Conservation (phyloP, 2,888 invertebrate species). For the Pteria penguin region DNA sequence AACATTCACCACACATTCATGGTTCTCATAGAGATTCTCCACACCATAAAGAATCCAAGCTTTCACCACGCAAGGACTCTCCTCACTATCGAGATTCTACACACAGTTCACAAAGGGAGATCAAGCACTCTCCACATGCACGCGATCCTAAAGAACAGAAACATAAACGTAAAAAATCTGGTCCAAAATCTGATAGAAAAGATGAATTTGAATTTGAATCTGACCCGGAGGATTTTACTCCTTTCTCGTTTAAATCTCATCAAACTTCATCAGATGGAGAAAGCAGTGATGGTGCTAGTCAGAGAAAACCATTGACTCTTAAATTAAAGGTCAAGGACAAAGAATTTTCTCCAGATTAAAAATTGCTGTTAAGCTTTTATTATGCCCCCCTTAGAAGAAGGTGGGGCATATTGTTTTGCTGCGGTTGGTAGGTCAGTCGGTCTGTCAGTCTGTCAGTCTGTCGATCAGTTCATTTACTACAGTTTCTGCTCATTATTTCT, state of each 20-base stretch:
- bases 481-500: too few species aligned
- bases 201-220: conserved; percentile 59
- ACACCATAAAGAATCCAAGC: conserved; percentile 1
- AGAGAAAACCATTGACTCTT: conserved; percentile 51
- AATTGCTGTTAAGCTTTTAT: too few species aligned
- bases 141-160: conserved; percentile 39
- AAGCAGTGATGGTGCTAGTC: conserved; percentile 50
- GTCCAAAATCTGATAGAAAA: conserved; percentile 25
- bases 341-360: conserved; percentile 38
- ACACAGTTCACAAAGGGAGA: neutral
- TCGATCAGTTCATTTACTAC: too few species aligned
- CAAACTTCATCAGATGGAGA: conserved; percentile 56
- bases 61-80: conserved; percentile 5
- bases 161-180: conserved; percentile 53
- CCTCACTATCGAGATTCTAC: conserved; percentile 6
- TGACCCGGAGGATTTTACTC: conserved; percentile 56
- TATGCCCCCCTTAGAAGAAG: too few species aligned
- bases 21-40: conserved; percentile 5
- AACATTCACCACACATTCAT: conserved; percentile 15
- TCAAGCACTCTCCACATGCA: conserved; percentile 25
- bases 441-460: too few species aligned
- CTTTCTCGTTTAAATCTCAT: conserved; percentile 37
- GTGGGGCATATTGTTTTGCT: too few species aligned
- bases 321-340: conserved; percentile 50
- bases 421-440: too few species aligned